These are phyloP conservation scores for Neoarius graeffei DNA, from an alignment of 2,113 vertebrate genomes.

Conservation along the genomic window DNA sequence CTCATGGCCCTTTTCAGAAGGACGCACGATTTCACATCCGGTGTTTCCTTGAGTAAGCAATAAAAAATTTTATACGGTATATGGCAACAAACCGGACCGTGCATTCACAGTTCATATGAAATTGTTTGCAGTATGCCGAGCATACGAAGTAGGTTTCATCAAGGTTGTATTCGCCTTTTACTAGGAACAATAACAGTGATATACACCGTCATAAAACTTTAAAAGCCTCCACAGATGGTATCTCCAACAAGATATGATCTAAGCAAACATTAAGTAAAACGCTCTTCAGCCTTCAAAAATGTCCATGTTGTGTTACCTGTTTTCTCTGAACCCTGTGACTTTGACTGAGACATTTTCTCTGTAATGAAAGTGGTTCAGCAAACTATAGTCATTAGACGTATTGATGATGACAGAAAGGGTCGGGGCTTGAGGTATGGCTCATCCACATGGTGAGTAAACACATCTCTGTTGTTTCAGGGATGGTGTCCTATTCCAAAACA, in stretches of 20 bases:
- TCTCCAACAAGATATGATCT: background rate
- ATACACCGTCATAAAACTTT: background rate
- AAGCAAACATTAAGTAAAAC: background rate
- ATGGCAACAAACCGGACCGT: background rate
- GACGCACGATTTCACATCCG: background rate
- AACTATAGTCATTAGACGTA: background rate
- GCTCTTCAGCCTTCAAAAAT: background rate
- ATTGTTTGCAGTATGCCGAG: background rate
- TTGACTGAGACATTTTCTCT: background rate
- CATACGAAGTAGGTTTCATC: background rate
- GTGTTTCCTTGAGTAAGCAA: background rate
- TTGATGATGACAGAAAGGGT: constrained; percentile 5
- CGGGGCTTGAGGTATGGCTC: background rate
- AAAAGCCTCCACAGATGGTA: constrained; percentile 1
- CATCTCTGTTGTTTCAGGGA: background rate
- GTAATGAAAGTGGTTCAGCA: background rate
- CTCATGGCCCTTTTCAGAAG: no score
- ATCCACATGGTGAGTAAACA: background rate
- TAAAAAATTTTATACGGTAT: background rate
- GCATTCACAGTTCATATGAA: background rate
- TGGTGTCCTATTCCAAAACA: background rate
- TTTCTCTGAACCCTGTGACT: background rate
- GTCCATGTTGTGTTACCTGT: background rate
- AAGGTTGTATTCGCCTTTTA: background rate
- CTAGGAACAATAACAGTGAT: background rate